phyloP scores from a whole-genome alignment of 2,888 invertebrate genomes.

The Drosophila robusta region DNA sequence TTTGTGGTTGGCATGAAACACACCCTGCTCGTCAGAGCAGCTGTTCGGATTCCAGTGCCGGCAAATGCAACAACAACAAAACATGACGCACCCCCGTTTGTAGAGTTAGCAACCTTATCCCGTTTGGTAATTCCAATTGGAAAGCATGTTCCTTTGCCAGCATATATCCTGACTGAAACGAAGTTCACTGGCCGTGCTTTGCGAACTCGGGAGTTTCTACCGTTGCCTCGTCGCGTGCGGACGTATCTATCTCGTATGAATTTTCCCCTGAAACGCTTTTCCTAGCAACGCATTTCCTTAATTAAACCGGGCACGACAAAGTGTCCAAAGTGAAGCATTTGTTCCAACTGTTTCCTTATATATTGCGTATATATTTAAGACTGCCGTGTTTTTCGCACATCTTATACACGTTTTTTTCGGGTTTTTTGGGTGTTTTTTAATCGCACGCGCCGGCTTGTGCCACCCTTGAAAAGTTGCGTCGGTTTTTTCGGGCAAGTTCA shows the following conservation, averaged over 20 bases:
- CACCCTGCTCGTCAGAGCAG: slow-evolving; percentile 62
- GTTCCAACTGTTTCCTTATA: background rate
- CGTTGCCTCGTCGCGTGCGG: slow-evolving; percentile 72
- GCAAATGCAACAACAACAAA: slow-evolving; percentile 20
- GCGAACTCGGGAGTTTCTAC: slow-evolving; percentile 72
- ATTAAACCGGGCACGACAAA: background rate
- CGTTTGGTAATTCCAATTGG: slow-evolving; percentile 69
- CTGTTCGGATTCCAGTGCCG: slow-evolving; percentile 67
- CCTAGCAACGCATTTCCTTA: background rate
- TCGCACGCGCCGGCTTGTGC: slow-evolving; percentile 47
- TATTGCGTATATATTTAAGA: background rate
- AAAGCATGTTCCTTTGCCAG: slow-evolving; percentile 46
- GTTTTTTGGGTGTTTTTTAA: slow-evolving; percentile 2
- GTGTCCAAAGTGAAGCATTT: background rate
- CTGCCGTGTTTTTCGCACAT: background rate
- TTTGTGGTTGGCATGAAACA: slow-evolving; percentile 58
- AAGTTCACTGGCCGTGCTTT: slow-evolving; percentile 79
- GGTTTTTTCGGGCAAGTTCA: slow-evolving; percentile 49
- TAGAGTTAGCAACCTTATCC: slow-evolving; percentile 59
- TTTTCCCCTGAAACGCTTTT: slow-evolving; percentile 9
- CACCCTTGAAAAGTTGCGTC: slow-evolving; percentile 66
- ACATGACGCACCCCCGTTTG: slow-evolving; percentile 54
- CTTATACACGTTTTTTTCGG: background rate
- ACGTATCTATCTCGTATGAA: slow-evolving; percentile 41
- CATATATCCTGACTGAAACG: slow-evolving; percentile 44